Conservation (phyloP, 2,797 vertebrate species). For the Rhynchotus rufescens region DNA sequence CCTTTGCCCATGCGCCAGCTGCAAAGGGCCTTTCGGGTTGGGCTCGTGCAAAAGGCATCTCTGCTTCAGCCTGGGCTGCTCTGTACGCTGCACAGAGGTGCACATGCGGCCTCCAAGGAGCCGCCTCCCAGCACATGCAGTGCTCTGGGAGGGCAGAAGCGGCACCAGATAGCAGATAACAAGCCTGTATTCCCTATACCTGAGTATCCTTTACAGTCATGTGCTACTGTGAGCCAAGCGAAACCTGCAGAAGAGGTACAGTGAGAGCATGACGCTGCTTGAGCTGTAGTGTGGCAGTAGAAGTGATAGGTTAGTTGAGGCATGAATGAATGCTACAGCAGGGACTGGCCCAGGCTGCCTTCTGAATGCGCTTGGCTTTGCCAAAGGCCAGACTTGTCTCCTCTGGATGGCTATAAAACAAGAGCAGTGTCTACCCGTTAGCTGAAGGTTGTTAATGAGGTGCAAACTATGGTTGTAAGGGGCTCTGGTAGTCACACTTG, state of each 20-base stretch:
- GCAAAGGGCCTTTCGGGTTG: not conserved
- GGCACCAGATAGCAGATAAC: not conserved
- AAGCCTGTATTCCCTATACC: not conserved
- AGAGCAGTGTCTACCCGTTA: not conserved
- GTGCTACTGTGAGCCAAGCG: not conserved
- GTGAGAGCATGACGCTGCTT: not conserved
- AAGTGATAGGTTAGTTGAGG: not conserved
- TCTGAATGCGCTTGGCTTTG: not conserved
- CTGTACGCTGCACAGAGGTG: not conserved
- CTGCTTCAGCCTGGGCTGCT: not conserved
- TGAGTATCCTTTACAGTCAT: not conserved
- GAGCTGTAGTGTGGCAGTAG: not conserved
- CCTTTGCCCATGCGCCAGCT: not conserved
- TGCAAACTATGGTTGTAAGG: not conserved
- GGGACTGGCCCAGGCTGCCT: not conserved
- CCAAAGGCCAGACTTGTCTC: not conserved
- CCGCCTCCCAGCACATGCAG: not conserved
- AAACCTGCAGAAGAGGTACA: not conserved
- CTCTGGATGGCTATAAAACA: not conserved
- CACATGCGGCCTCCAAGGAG: not conserved
- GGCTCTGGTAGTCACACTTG: not conserved
- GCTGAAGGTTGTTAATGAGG: conserved; percentile 5
- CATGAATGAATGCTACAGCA: not conserved
- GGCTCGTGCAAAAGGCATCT: not conserved
- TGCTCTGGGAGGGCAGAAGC: not conserved